phyloP scores from a whole-genome alignment of 2,113 vertebrate genomes.

The Istiophorus platypterus region DNA sequence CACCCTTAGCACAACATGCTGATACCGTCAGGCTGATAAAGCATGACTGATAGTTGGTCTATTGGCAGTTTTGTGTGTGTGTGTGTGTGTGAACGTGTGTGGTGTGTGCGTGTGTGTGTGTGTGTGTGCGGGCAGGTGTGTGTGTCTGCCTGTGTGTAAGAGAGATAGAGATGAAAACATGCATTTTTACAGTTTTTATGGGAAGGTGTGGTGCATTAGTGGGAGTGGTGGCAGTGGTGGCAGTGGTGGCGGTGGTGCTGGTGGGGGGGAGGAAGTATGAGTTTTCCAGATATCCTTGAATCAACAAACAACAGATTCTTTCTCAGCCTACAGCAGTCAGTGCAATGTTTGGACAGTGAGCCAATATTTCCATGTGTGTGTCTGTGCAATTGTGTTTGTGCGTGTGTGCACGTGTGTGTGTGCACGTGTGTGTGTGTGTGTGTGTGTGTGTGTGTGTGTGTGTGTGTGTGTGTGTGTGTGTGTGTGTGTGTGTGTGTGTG shows the following conservation, averaged over 20 bases:
- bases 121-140: neutral
- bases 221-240: neutral
- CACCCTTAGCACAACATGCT: slow-evolving; percentile 34
- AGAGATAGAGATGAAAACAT: neutral
- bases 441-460: slow-evolving; percentile 25
- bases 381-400: slow-evolving; percentile 28
- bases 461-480: slow-evolving; percentile 43
- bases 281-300: slow-evolving; percentile 56
- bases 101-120: neutral
- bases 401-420: slow-evolving; percentile 23
- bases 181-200: slow-evolving; percentile 1
- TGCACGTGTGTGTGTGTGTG: slow-evolving; percentile 48
- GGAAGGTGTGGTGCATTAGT: slow-evolving; percentile 28
- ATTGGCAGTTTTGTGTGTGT: slow-evolving; percentile 13
- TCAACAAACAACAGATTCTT: slow-evolving; percentile 70
- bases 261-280: slow-evolving; percentile 33
- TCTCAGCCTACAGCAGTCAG: slow-evolving; percentile 69
- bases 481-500: slow-evolving; percentile 30
- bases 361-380: slow-evolving; percentile 72
- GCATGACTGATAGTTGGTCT: slow-evolving; percentile 42
- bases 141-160: neutral
- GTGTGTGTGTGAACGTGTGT: slow-evolving; percentile 5
- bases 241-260: neutral
- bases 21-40: slow-evolving; percentile 59
- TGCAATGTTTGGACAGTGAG: slow-evolving; percentile 76